Conservation (phyloP, 1,140 invertebrate species). For the Drosophila nannoptera region DNA sequence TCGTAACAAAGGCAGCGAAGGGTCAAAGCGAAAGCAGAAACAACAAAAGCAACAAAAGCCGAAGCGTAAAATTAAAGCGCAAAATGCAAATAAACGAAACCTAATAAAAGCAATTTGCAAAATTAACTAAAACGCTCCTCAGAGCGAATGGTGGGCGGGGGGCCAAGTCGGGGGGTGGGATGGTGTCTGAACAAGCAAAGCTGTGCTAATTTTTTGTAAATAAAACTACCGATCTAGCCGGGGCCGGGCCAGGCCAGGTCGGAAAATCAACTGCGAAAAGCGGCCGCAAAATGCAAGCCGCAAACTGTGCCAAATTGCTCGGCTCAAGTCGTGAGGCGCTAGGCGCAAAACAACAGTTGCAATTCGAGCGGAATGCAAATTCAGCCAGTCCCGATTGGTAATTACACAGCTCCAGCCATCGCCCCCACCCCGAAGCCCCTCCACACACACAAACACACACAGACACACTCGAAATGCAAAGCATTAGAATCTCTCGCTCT, state of each 20-base stretch:
- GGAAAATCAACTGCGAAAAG: constrained; percentile 75
- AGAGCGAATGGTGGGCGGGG: constrained; percentile 1
- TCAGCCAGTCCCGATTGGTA: constrained; percentile 55
- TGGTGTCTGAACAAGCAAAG: constrained; percentile 66
- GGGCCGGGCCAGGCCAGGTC: constrained; percentile 33
- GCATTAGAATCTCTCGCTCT: constrained; percentile 59
- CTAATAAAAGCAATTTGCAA: constrained; percentile 78
- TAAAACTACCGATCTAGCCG: constrained; percentile 73
- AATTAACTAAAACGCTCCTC: constrained; percentile 68
- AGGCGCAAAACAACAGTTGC: constrained; percentile 79
- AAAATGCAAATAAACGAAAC: constrained; percentile 78
- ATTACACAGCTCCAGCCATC: constrained; percentile 41
- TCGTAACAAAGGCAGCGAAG: constrained; percentile 59
- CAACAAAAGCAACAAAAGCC: constrained; percentile 22
- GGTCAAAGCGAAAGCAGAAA: constrained; percentile 46
- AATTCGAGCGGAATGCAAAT: constrained; percentile 78
- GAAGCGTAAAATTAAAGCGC: constrained; percentile 73
- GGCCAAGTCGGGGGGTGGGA: background rate
- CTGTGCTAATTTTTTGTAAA: constrained; percentile 78
- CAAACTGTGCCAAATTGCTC: constrained; percentile 70
- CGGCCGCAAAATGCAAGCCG: constrained; percentile 23
- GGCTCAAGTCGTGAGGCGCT: constrained; percentile 68
- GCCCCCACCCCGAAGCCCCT: constrained; percentile 14
- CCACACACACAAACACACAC: constrained; percentile 27
- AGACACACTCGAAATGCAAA: too few relatives aligned